Conservation (phyloP, 2,888 invertebrate species). For the Oligia strigilis region DNA sequence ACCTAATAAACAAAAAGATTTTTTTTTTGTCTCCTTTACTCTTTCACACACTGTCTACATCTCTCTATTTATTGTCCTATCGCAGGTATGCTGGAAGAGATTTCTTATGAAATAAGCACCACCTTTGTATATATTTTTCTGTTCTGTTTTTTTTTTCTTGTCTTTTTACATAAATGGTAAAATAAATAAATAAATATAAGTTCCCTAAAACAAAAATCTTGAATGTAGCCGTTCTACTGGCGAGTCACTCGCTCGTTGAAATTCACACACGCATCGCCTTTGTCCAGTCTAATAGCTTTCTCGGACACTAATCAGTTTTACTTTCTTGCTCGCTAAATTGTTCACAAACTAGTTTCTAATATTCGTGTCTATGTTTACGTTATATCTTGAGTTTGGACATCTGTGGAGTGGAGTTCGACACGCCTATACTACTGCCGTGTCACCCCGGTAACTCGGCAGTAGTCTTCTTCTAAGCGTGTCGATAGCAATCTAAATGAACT, state of each 20-base stretch:
- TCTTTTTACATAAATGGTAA: no score
- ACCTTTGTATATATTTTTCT: no score
- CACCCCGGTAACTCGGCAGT: no score
- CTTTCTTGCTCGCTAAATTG: conserved; percentile 50
- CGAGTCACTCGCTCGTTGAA: conserved; percentile 1
- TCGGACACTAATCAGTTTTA: conserved; percentile 42
- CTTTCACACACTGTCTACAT: no score
- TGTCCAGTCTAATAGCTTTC: conserved; percentile 57
- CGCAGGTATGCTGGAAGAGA: no score
- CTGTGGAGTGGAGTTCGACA: neutral
- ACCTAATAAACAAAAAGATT: neutral
- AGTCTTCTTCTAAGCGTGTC: no score
- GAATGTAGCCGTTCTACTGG: neutral
- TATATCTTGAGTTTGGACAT: neutral
- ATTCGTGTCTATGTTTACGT: conserved; percentile 23
- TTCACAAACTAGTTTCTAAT: conserved; percentile 40
- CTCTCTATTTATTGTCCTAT: no score
- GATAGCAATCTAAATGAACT: no score
- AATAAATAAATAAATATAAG: neutral
- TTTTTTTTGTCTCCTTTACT: no score
- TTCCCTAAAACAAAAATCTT: neutral
- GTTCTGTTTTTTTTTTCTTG: no score
- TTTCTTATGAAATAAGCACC: no score
- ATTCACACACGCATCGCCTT: conserved; percentile 43
- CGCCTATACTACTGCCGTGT: no score